Percentiles rank a stretch among this genome's conserved stretches.
Conservation (phyloP, 2,888 invertebrate species). For the Argyresthia albistria region DNA sequence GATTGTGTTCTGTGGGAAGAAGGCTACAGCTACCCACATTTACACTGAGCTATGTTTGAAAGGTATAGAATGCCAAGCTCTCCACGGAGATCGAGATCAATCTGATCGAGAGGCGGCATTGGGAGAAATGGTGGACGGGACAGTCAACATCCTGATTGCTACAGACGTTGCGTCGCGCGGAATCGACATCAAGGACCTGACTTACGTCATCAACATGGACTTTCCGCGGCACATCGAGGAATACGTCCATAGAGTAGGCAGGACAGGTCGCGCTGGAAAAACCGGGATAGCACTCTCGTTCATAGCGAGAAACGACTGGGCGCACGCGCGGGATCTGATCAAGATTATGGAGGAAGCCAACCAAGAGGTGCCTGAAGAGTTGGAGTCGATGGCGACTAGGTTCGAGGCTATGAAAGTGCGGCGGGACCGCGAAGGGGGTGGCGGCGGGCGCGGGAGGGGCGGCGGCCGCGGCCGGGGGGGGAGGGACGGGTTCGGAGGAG, state of each 20-base stretch:
- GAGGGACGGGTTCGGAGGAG: background rate
- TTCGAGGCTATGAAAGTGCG: constrained; percentile 79
- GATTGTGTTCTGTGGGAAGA: constrained; percentile 92
- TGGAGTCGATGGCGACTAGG: constrained; percentile 83
- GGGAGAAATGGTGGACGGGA: constrained; percentile 84
- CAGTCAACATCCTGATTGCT: constrained; percentile 88
- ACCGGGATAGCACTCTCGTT: constrained; percentile 88
- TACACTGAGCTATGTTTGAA: constrained; percentile 82
- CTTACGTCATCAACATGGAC: constrained; percentile 93
- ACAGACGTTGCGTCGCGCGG: constrained; percentile 97
- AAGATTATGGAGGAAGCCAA: constrained; percentile 89
- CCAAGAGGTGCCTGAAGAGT: constrained; percentile 85
- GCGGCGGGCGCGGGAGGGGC: constrained; percentile 41
- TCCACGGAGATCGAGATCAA: constrained; percentile 93
- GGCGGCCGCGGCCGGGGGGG: constrained; percentile 34
- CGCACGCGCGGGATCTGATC: constrained; percentile 85
- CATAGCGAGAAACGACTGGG: constrained; percentile 87
- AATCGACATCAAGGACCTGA: constrained; percentile 90
- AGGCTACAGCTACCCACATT: constrained; percentile 86
- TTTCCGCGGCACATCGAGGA: constrained; percentile 96
- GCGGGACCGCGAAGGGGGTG: constrained; percentile 66
- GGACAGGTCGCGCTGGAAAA: constrained; percentile 93
- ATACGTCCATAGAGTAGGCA: constrained; percentile 95
- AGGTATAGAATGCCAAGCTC: constrained; percentile 80
- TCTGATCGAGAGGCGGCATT: constrained; percentile 85